Percentiles rank a stretch among this genome's conserved stretches.
Conservation (phyloP, 2,888 invertebrate species). For the Lasioglossum calceatum region DNA sequence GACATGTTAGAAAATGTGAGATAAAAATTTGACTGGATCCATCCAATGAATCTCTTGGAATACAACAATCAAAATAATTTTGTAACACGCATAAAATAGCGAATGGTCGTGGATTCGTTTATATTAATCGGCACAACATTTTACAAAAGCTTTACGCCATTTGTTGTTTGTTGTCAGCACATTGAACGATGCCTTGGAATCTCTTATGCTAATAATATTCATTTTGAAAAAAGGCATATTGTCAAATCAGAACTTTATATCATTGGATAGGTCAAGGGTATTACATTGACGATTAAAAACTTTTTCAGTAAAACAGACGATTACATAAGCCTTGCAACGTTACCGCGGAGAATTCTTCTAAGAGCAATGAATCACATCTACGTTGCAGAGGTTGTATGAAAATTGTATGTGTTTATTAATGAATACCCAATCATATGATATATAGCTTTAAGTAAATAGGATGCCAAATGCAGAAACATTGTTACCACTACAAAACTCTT, state of each 20-base stretch:
- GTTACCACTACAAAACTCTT: background rate
- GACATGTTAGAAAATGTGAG: too few relatives aligned
- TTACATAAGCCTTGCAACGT: background rate
- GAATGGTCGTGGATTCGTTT: background rate
- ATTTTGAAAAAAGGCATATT: background rate
- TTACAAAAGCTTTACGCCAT: background rate
- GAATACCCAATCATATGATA: background rate
- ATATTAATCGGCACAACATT: too few relatives aligned
- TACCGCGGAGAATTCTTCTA: background rate
- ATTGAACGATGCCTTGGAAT: background rate
- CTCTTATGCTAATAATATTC: background rate
- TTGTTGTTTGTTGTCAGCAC: background rate
- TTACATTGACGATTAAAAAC: background rate
- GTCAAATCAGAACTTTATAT: too few relatives aligned
- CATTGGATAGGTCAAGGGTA: background rate
- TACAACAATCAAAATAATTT: background rate
- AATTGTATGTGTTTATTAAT: background rate
- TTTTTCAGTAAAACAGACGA: background rate
- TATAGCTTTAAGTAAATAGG: too few relatives aligned
- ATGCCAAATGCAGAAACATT: background rate
- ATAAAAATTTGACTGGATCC: too few relatives aligned
- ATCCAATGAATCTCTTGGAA: too few relatives aligned
- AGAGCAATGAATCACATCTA: background rate
- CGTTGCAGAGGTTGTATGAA: background rate
- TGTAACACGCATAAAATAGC: background rate